A percentile compares a stretch with the other conserved stretches of the same genome.
Conservation (phyloP, 2,113 vertebrate species). For the Meleagris gallopavo region DNA sequence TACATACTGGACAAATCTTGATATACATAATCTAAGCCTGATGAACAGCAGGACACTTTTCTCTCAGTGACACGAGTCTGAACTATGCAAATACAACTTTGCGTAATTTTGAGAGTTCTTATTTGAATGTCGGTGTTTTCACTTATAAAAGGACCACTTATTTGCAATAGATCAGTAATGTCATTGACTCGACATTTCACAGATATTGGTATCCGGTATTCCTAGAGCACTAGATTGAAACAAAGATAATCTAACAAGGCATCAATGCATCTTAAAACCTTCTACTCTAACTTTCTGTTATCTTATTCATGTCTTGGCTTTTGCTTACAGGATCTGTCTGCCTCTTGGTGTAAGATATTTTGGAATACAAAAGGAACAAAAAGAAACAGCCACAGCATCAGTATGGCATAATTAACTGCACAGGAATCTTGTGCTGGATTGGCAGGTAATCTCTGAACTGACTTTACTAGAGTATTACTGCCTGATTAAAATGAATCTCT, state of each 20-base stretch:
- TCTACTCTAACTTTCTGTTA: neutral
- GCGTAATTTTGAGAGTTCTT: neutral
- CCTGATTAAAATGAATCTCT: neutral
- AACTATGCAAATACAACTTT: neutral
- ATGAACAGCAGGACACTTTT: neutral
- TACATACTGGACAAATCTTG: neutral
- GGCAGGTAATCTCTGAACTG: neutral
- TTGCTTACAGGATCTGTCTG: neutral
- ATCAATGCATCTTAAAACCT: neutral
- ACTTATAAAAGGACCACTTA: neutral
- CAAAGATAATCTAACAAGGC: too few species aligned
- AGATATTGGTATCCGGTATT: rapidly evolving
- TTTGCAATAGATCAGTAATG: neutral
- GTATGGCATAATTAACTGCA: neutral
- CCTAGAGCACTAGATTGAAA: neutral
- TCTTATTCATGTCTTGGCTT: neutral
- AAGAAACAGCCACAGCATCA: neutral
- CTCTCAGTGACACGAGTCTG: neutral
- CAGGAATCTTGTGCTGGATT: neutral
- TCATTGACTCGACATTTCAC: neutral
- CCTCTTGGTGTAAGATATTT: neutral
- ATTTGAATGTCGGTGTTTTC: neutral
- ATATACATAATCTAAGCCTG: neutral
- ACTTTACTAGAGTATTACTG: neutral
- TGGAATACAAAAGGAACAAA: neutral